Conservation (phyloP, 2,797 vertebrate genomes). For the Micropoecilia bifurca region DNA sequence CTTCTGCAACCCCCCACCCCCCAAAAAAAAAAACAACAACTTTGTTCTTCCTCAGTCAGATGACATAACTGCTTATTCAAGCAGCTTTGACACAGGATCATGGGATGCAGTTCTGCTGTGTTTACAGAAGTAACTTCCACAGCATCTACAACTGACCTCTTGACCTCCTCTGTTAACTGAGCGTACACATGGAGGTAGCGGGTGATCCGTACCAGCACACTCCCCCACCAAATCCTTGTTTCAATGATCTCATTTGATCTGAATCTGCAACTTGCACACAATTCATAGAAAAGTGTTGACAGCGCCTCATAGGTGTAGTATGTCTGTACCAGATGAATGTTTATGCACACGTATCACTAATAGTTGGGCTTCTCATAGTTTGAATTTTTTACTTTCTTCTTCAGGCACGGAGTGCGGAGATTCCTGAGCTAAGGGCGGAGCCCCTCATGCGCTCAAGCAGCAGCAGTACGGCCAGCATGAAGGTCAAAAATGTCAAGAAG, state of each 20-base stretch:
- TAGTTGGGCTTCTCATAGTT: constrained; percentile 26
- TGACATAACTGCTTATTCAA: not conserved
- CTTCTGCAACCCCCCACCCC: not conserved
- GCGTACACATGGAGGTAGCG: not conserved
- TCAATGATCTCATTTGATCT: not conserved
- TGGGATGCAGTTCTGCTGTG: not conserved
- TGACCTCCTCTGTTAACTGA: not conserved
- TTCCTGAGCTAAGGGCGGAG: constrained; percentile 90
- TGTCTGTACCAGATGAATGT: not conserved
- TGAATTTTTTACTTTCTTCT: constrained; percentile 8
- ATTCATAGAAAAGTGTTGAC: not conserved
- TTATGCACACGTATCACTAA: constrained; percentile 1
- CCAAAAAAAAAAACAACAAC: not conserved
- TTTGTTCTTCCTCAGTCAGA: not conserved
- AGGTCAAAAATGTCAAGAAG: constrained; percentile 98
- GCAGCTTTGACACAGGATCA: not conserved
- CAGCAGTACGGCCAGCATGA: constrained; percentile 97
- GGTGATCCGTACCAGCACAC: not conserved
- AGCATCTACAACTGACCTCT: not conserved
- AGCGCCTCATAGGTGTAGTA: not conserved
- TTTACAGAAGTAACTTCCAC: not conserved
- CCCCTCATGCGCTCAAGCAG: constrained; percentile 89
- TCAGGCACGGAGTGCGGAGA: constrained; percentile 94
- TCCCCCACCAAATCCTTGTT: not conserved
- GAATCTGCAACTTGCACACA: not conserved